Evolutionary conservation across 2,888 invertebrate species (phyloP).

Genomic region (Hyppa rectilinea): DNA sequence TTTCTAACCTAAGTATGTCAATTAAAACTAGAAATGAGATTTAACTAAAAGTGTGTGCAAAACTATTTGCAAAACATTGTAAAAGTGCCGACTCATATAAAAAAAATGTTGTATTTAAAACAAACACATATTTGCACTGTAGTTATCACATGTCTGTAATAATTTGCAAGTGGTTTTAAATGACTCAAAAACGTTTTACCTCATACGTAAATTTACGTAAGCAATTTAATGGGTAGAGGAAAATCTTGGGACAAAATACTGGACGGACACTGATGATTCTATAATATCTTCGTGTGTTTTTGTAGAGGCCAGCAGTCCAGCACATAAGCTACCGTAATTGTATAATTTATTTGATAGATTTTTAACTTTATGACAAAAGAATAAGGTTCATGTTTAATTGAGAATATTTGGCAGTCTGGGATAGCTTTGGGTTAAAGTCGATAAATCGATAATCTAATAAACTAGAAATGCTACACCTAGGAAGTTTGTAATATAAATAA

Average conservation of each 20-base stretch:
- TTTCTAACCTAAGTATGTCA: conserved; percentile 7
- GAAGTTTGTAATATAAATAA: too few relatives aligned
- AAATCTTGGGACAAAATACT: too few relatives aligned
- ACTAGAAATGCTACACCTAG: too few relatives aligned
- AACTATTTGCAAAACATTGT: not conserved
- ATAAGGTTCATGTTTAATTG: too few relatives aligned
- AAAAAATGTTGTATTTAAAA: conserved; percentile 11
- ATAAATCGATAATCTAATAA: too few relatives aligned
- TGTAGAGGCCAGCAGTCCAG: too few relatives aligned
- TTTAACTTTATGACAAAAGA: too few relatives aligned
- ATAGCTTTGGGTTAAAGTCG: too few relatives aligned
- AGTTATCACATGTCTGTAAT: not conserved
- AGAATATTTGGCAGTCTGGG: too few relatives aligned
- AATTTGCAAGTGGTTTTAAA: not conserved
- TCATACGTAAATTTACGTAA: conserved; percentile 1
- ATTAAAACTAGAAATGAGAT: not conserved
- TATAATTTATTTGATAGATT: too few relatives aligned
- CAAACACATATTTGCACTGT: not conserved
- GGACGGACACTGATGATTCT: too few relatives aligned
- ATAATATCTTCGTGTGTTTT: conserved; percentile 10
- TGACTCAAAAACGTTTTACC: not conserved
- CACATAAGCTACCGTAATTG: too few relatives aligned
- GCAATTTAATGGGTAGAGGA: conserved; percentile 2
- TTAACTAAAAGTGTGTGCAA: not conserved
- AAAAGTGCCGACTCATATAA: not conserved